Base-by-base conservation (phyloP, 2,888 invertebrate genomes). In the Zeuzera pyrina region DNA sequence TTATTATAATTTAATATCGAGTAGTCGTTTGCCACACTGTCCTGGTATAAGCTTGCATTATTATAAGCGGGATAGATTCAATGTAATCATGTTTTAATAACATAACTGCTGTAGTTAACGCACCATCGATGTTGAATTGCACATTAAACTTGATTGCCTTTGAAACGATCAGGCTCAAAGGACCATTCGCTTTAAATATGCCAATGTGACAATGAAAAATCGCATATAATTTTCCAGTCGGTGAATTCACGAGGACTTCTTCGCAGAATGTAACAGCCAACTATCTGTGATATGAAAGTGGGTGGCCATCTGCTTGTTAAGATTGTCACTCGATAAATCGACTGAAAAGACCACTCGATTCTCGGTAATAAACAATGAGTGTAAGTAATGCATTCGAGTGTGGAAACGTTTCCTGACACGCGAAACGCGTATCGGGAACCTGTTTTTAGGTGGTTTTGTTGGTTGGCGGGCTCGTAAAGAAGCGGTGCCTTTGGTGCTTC, bases 331-430 rank as follows among this genome's bases (percentile, higher is more conserved):
- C n/a, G n/a, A n/a, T n/a, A n/a, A n/a, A n/a, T n/a, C n/a, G n/a
- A n/a, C n/a, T n/a, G n/a, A n/a, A n/a, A n/a, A n/a, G n/a, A n/a
- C 19, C 26, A 25, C 21, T 30, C 29, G 33, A 12, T 39, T 16
- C 38, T 35, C 33, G 38, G 33, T 32, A 41, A 41, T 31, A 31
- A 25, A 25, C 25, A 25, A 25, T 12, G 25, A 4, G 25, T n/a
- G n/a, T n/a, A n/a, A 25, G 12, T 25, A 25, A 25, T 25, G 25
- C 12, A 12, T 25, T 25, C 12, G 12, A 3, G 12, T 38, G 38
- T 29, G 33, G 35, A 35, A 45, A 44, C 43, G 47, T 48, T 54
- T 54, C 55, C 54, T 54, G 42, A 44, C 43, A 43, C 25, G 13
- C 25, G 12, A 12, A 12, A 12, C 13, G 12, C 25, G 43, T 43